Conservation (phyloP, 1,140 invertebrate genomes). For the Latrodectus geometricus region DNA sequence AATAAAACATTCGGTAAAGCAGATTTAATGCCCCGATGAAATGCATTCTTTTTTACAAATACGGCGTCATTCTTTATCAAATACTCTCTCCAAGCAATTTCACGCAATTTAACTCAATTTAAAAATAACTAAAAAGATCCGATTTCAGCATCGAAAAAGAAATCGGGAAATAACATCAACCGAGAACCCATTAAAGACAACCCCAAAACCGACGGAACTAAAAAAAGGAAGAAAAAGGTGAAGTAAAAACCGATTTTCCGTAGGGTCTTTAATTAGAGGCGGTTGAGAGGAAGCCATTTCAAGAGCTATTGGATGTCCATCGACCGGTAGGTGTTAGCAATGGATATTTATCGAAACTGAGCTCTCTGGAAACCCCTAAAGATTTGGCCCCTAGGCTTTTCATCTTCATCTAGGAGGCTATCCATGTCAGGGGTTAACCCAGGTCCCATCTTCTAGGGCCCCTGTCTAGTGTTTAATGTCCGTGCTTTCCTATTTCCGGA, state of each 20-base stretch:
- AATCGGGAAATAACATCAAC: slow-evolving; percentile 5
- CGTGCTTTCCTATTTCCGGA: slow-evolving; percentile 38
- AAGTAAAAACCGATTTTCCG: slow-evolving; percentile 59
- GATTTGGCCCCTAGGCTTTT: slow-evolving; percentile 45
- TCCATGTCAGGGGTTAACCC: slow-evolving; percentile 54
- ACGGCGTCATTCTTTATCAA: background rate
- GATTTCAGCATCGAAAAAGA: slow-evolving; percentile 40
- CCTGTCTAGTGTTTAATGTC: slow-evolving; percentile 57
- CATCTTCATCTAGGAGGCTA: slow-evolving; percentile 58
- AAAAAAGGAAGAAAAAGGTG: slow-evolving; percentile 14
- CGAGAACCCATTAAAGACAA: slow-evolving; percentile 48
- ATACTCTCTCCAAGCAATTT: background rate
- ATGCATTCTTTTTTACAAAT: background rate
- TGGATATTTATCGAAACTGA: slow-evolving; percentile 59
- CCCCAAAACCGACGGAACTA: slow-evolving; percentile 13
- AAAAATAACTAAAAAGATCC: slow-evolving; percentile 29
- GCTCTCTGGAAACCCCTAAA: slow-evolving; percentile 53
- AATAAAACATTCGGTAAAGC: too few species aligned
- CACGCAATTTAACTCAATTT: slow-evolving; percentile 22
- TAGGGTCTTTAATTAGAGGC: slow-evolving; percentile 57
- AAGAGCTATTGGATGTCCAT: slow-evolving; percentile 52
- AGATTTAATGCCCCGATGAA: too few species aligned
- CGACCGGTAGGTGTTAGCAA: slow-evolving; percentile 59
- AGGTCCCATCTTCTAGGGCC: slow-evolving; percentile 20
- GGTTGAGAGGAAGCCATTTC: slow-evolving; percentile 59